Conservation (phyloP, 2,113 vertebrate genomes). For the Todiramphus saurophagus region DNA sequence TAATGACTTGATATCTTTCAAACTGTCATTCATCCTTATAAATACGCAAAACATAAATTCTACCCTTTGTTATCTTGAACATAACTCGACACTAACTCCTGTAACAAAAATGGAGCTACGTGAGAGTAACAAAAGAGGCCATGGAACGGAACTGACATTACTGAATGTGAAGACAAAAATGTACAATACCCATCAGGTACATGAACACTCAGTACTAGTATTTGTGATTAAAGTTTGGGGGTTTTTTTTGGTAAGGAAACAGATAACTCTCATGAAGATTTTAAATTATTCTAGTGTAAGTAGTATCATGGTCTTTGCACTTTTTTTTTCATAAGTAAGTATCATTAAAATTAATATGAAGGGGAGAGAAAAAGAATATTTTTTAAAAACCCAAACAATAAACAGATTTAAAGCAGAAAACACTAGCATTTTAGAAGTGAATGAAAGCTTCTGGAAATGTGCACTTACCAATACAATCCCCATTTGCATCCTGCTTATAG, state of each 20-base stretch:
- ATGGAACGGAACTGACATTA: neutral
- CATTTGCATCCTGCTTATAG: slow-evolving; percentile 73
- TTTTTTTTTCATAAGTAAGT: neutral
- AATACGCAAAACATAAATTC: neutral
- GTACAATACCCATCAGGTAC: neutral
- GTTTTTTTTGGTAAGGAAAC: neutral
- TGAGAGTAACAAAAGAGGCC: neutral
- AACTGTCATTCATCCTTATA: neutral
- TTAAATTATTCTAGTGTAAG: neutral
- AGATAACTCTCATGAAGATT: neutral
- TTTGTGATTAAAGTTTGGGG: neutral
- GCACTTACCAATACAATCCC: slow-evolving; percentile 77
- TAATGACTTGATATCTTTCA: neutral
- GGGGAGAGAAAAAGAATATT: neutral
- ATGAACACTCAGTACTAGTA: neutral
- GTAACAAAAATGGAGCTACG: neutral
- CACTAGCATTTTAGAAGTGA: neutral
- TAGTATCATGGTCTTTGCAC: neutral
- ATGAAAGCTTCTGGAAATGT: neutral
- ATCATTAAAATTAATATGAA: neutral
- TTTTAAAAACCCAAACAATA: neutral
- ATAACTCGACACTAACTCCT: neutral
- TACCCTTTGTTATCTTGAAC: neutral
- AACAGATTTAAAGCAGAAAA: neutral
- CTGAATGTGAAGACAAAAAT: neutral